Conservation (phyloP, 53 echinoderm and acorn worm species). For the Echinometra lucunter region DNA sequence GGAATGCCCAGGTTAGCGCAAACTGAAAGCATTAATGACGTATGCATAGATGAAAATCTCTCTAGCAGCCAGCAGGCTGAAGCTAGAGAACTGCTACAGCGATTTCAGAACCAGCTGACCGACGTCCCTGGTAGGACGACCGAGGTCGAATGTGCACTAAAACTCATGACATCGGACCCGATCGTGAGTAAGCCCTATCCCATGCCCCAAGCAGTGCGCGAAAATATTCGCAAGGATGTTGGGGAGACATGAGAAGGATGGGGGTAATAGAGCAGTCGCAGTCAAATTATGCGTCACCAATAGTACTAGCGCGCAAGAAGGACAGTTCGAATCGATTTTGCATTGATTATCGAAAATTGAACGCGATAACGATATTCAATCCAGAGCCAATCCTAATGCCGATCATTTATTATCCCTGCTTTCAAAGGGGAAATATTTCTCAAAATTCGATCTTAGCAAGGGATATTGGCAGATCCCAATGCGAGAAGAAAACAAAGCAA, state of each 20-base stretch:
- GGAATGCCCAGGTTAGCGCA: background rate
- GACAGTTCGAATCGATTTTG: slow-evolving; percentile 71
- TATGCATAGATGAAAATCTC: background rate
- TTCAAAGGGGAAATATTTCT: slow-evolving; percentile 58
- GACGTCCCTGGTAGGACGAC: slow-evolving; percentile 74
- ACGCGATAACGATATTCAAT: slow-evolving; percentile 70
- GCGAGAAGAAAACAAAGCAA: slow-evolving; percentile 43
- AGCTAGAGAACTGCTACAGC: slow-evolving; percentile 28
- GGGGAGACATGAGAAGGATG: slow-evolving; percentile 38
- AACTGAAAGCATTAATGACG: slow-evolving; percentile 14
- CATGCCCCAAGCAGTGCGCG: slow-evolving; percentile 55
- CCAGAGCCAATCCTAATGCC: slow-evolving; percentile 75
- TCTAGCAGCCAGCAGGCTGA: background rate
- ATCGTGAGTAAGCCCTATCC: slow-evolving; percentile 71
- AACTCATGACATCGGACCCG: slow-evolving; percentile 39
- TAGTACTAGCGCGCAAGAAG: slow-evolving; percentile 60
- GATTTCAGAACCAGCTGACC: slow-evolving; percentile 62
- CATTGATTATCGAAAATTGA: slow-evolving; percentile 68
- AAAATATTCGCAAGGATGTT: slow-evolving; percentile 24
- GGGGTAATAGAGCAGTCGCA: slow-evolving; percentile 52
- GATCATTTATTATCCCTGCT: slow-evolving; percentile 67
- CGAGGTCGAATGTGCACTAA: slow-evolving; percentile 52
- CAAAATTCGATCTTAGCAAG: slow-evolving; percentile 75
- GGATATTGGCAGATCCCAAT: slow-evolving; percentile 84
- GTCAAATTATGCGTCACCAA: slow-evolving; percentile 45